Evolutionary conservation across 2,888 invertebrate species (phyloP).

Genomic region (Lasioglossum villosulum): DNA sequence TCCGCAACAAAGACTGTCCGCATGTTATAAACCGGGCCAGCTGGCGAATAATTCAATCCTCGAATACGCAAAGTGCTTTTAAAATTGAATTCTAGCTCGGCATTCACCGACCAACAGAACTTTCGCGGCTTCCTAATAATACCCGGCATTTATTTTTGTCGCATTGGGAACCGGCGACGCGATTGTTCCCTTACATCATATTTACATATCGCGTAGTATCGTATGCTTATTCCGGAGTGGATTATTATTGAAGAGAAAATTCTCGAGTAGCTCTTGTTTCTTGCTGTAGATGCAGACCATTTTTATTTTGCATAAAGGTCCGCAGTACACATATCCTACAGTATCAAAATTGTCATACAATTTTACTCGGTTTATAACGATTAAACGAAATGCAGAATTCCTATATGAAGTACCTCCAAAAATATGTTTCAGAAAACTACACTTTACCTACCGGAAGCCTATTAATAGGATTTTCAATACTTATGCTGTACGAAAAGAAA

Average conservation of each 20-base stretch:
- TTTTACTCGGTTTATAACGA: too few relatives aligned
- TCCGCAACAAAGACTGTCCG: background rate
- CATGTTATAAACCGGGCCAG: background rate
- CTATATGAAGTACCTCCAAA: too few relatives aligned
- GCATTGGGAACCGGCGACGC: background rate
- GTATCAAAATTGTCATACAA: too few relatives aligned
- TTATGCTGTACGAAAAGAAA: too few relatives aligned
- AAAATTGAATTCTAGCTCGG: conserved; percentile 9
- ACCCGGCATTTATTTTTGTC: conserved; percentile 10
- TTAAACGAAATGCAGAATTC: too few relatives aligned
- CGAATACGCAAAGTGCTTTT: conserved; percentile 5
- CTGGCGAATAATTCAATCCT: conserved; percentile 9
- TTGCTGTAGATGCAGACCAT: too few relatives aligned
- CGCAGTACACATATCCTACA: too few relatives aligned
- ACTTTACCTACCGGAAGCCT: too few relatives aligned
- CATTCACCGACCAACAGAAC: background rate
- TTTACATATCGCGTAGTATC: background rate
- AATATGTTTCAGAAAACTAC: too few relatives aligned
- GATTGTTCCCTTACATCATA: conserved; percentile 7
- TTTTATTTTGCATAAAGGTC: too few relatives aligned
- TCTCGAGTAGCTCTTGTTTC: too few relatives aligned
- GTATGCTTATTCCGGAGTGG: background rate
- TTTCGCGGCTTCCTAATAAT: conserved; percentile 13
- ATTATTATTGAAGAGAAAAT: background rate
- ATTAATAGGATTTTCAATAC: too few relatives aligned